These are phyloP conservation scores for Sternarchorhynchus goeldii DNA, from an alignment of 2,797 vertebrate genomes.

Conservation along the genomic window DNA sequence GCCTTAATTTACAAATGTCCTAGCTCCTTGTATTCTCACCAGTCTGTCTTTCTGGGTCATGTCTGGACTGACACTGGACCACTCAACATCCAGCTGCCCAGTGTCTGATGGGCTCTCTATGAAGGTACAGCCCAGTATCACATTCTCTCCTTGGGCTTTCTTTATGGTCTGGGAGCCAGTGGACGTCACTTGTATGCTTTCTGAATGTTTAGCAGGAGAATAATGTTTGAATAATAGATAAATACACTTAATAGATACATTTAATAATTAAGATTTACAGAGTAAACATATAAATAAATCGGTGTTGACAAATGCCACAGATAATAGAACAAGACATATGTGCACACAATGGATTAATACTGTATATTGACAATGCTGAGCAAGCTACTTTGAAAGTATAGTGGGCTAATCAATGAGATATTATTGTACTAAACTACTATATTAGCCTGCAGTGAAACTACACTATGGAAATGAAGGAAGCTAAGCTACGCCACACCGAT, in stretches of 20 bases:
- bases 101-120: slow-evolving; percentile 71
- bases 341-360: too few species aligned
- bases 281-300: background rate
- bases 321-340: too few species aligned
- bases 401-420: too few species aligned
- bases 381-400: too few species aligned
- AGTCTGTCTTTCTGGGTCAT: slow-evolving; percentile 80
- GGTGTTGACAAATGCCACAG: too few species aligned
- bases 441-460: too few species aligned
- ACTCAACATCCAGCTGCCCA: slow-evolving; percentile 88
- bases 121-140: slow-evolving; percentile 83
- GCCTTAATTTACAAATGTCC: background rate
- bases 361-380: too few species aligned
- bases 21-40: slow-evolving; percentile 69
- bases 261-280: background rate
- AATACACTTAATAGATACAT: too few species aligned
- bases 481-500: too few species aligned
- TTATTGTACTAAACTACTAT: too few species aligned
- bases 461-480: too few species aligned
- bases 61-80: slow-evolving; percentile 84
- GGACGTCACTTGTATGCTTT: slow-evolving; percentile 79
- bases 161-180: slow-evolving; percentile 81
- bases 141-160: slow-evolving; percentile 72
- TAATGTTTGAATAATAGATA: too few species aligned
- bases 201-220: slow-evolving; percentile 42